phyloP scores from a whole-genome alignment of 2,113 vertebrate genomes.

The Calyptommatus sinebrachiatus region DNA sequence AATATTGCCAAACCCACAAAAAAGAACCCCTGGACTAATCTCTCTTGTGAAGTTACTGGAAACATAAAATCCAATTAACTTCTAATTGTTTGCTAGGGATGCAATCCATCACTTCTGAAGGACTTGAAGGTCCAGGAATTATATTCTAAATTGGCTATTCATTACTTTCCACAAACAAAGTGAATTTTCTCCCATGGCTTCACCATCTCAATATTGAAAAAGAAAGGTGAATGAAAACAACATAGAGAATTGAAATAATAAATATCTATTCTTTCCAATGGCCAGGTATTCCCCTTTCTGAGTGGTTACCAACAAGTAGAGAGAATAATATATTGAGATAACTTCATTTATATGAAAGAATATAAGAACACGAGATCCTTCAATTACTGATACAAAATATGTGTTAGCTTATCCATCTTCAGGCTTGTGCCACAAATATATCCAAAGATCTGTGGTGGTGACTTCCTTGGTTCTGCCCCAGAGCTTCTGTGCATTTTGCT shows the following conservation, averaged over 20 bases:
- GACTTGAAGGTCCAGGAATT: not conserved
- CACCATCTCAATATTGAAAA: not conserved
- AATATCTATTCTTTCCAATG: too few relatives aligned
- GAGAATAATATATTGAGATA: not conserved
- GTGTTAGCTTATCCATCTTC: not conserved
- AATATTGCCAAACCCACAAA: not conserved
- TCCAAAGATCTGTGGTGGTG: too few relatives aligned
- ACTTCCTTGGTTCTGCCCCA: too few relatives aligned
- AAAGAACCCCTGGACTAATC: not conserved
- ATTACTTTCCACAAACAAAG: conserved; percentile 3
- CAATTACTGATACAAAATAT: too few relatives aligned
- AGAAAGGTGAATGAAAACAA: not conserved
- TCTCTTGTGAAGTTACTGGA: conserved; percentile 3
- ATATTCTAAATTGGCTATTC: not conserved
- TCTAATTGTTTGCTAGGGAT: not conserved
- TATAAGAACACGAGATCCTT: too few relatives aligned
- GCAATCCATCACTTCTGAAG: not conserved
- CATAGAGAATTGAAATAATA: not conserved
- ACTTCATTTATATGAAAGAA: not conserved
- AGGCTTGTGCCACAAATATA: not conserved
- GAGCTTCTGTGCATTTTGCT: too few relatives aligned
- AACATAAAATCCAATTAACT: conserved; percentile 10
- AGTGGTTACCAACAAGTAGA: not conserved
- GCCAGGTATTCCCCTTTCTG: too few relatives aligned
- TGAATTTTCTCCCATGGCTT: not conserved